Evolutionary conservation across 2,888 invertebrate species (phyloP).

Genomic region (Sylvicola cinctus): DNA sequence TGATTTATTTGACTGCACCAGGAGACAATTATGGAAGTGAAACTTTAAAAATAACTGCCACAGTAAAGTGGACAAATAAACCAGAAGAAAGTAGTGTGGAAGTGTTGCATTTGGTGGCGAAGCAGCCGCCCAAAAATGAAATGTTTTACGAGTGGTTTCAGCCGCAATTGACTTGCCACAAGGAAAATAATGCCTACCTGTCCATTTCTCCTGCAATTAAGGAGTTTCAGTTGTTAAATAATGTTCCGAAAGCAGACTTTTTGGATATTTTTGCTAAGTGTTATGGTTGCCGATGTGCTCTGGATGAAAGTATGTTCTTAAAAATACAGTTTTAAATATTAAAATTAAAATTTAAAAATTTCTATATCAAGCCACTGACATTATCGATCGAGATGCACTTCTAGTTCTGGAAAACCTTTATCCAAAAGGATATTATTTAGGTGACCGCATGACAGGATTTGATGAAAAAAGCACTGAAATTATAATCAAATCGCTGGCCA

Average conservation of each 20-base stretch:
- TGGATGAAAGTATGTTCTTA: slow-evolving; percentile 15
- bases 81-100: no score
- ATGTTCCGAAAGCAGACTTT: slow-evolving; percentile 22
- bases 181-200: slow-evolving; percentile 33
- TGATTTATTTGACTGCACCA: slow-evolving; percentile 26
- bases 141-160: slow-evolving; percentile 30
- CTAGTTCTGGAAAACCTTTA: slow-evolving; percentile 36
- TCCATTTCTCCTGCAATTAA: slow-evolving; percentile 28
- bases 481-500: slow-evolving; percentile 29
- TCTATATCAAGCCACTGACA: slow-evolving; percentile 8
- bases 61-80: no score
- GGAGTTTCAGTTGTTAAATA: slow-evolving; percentile 27
- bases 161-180: slow-evolving; percentile 31
- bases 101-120: slow-evolving; percentile 36
- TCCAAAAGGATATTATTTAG: slow-evolving; percentile 27
- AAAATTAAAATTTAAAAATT: slow-evolving; percentile 1
- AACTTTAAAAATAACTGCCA: slow-evolving; percentile 26
- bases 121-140: slow-evolving; percentile 33
- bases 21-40: slow-evolving; percentile 42
- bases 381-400: slow-evolving; percentile 33
- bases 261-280: slow-evolving; percentile 30
- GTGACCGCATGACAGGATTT: slow-evolving; percentile 28
- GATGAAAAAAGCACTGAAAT: slow-evolving; percentile 29
- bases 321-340: neutral
- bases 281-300: slow-evolving; percentile 30